These are phyloP conservation scores for Xylota segnis DNA, from an alignment of 2,888 invertebrate species.

Conservation along the genomic window DNA sequence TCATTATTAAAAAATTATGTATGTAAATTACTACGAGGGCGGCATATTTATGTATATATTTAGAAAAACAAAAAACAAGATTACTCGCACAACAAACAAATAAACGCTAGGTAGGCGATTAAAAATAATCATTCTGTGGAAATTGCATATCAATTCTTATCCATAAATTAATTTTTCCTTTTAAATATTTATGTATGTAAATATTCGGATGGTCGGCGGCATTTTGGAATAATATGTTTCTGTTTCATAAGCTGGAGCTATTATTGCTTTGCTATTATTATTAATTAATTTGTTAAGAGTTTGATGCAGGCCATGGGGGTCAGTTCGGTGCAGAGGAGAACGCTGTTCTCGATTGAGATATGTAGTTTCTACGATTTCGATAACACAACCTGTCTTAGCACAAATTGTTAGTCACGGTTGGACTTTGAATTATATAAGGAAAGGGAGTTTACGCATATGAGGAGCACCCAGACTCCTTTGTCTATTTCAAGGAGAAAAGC, in stretches of 20 bases:
- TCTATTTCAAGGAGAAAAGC: too few species aligned
- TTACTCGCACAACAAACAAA: slow-evolving; percentile 16
- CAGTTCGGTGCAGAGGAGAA: too few species aligned
- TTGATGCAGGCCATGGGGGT: too few species aligned
- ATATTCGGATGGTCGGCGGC: slow-evolving; percentile 50
- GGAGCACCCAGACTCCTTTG: too few species aligned
- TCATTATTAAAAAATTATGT: slow-evolving; percentile 20
- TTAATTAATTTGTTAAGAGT: not conserved
- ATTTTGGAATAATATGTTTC: slow-evolving; percentile 51
- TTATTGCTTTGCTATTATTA: slow-evolving; percentile 41
- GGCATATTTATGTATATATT: slow-evolving; percentile 14
- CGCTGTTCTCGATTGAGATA: too few species aligned
- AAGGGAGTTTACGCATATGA: too few species aligned
- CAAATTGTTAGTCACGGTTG: too few species aligned
- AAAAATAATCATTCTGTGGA: slow-evolving; percentile 28
- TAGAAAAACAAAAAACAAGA: slow-evolving; percentile 3
- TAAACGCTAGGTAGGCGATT: slow-evolving; percentile 19
- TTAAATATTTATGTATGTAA: not conserved
- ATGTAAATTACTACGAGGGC: slow-evolving; percentile 19
- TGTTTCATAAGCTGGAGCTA: slow-evolving; percentile 64
- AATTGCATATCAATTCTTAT: slow-evolving; percentile 43
- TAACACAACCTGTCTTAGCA: too few species aligned
- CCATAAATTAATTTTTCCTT: not conserved
- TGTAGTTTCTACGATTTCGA: too few species aligned
- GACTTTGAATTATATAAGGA: too few species aligned